Conservation (phyloP, 92 coral and sea anemone species). For the Heliopora coerulea region DNA sequence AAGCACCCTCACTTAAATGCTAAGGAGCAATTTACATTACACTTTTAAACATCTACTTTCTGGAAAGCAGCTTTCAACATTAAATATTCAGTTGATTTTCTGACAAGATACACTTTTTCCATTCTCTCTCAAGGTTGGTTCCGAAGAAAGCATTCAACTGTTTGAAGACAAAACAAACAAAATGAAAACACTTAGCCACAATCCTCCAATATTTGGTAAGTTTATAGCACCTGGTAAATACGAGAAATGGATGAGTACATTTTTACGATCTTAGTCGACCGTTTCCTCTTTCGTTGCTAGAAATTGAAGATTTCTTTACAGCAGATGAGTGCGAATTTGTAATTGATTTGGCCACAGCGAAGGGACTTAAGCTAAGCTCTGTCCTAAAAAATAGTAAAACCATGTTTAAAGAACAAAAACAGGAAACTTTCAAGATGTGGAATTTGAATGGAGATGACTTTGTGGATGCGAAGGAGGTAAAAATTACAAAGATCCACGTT, state of each 20-base stretch:
- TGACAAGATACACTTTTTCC: not conserved
- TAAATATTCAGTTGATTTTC: too few relatives aligned
- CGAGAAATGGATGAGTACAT: too few relatives aligned
- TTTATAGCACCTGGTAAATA: not conserved
- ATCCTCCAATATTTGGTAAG: slow-evolving; percentile 34
- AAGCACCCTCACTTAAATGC: too few relatives aligned
- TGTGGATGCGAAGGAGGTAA: slow-evolving; percentile 82
- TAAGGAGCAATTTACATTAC: too few relatives aligned
- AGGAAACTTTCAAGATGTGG: slow-evolving; percentile 69
- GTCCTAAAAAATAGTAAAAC: slow-evolving; percentile 45
- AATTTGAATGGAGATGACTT: slow-evolving; percentile 80
- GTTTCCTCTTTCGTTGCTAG: slow-evolving; percentile 23
- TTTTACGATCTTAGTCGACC: too few relatives aligned
- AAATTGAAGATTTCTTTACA: slow-evolving; percentile 89
- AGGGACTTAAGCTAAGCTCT: slow-evolving; percentile 73
- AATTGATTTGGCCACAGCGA: slow-evolving; percentile 76
- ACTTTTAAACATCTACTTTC: too few relatives aligned
- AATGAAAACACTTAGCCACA: slow-evolving; percentile 20
- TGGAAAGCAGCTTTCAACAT: too few relatives aligned
- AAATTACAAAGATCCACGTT: not conserved
- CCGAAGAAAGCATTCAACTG: not conserved
- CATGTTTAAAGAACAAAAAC: slow-evolving; percentile 40
- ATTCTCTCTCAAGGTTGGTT: slow-evolving; percentile 9
- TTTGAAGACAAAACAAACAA: slow-evolving; percentile 12
- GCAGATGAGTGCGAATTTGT: slow-evolving; percentile 89